Conservation (phyloP, 2,113 vertebrate genomes). For the Setophaga coronata region DNA sequence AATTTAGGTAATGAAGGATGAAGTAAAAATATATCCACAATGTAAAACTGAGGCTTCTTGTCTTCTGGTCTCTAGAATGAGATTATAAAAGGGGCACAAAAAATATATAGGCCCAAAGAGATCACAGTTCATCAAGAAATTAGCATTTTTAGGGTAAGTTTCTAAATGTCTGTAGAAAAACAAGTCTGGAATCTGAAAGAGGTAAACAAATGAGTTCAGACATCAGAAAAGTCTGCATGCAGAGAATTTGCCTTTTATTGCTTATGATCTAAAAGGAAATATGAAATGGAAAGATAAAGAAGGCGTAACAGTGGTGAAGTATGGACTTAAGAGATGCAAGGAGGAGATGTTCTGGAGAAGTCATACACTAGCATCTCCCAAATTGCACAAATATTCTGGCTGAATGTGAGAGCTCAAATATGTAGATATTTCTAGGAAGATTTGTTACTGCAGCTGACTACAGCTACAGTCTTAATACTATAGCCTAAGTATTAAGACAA, state of each 20-base stretch:
- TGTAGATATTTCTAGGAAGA: neutral
- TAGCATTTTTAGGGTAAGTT: neutral
- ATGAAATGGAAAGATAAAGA: neutral
- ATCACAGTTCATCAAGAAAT: neutral
- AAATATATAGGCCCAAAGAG: neutral
- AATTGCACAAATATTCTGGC: neutral
- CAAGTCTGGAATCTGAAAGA: neutral
- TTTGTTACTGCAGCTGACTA: neutral
- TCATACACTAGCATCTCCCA: neutral
- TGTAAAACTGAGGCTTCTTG: neutral
- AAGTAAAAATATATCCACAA: neutral
- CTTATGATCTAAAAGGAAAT: neutral
- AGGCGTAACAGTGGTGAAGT: neutral
- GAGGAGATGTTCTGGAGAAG: neutral
- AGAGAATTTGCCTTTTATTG: neutral
- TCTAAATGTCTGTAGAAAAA: neutral
- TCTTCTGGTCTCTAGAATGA: neutral
- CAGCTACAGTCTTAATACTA: neutral
- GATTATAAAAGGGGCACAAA: neutral
- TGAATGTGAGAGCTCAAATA: neutral
- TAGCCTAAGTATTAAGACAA: neutral
- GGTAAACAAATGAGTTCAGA: neutral
- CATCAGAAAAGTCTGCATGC: neutral
- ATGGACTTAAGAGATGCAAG: neutral
- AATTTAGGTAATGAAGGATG: neutral